Percentiles rank a stretch among this genome's conserved stretches.
Conservation (phyloP, 2,888 invertebrate species). For the Cephus nigrinus region DNA sequence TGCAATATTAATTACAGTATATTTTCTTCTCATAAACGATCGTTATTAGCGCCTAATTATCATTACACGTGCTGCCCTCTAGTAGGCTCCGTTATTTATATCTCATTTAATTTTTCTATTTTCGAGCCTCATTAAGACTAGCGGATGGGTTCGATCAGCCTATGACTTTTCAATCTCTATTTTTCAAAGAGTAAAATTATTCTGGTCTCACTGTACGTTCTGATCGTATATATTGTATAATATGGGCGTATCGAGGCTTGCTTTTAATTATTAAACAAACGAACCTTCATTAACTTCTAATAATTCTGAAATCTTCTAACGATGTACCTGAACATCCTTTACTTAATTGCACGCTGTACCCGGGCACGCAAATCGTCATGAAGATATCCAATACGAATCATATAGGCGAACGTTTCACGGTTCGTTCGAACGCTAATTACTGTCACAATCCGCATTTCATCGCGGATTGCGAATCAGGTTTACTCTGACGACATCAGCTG, state of each 20-base stretch:
- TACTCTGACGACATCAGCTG: slow-evolving; percentile 68
- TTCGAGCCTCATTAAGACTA: background rate
- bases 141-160: background rate
- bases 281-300: background rate
- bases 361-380: background rate
- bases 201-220: background rate
- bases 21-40: background rate
- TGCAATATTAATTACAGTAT: background rate
- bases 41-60: background rate
- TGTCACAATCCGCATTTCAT: background rate
- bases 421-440: background rate
- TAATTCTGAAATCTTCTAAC: background rate
- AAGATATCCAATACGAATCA: background rate
- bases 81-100: background rate
- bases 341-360: background rate
- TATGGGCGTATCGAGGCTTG: background rate
- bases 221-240: background rate
- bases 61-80: background rate
- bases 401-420: background rate
- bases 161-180: background rate
- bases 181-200: background rate
- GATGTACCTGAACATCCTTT: background rate
- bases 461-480: slow-evolving; percentile 14
- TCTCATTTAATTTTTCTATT: background rate
- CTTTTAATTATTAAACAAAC: background rate